Evolutionary conservation across 1,140 invertebrate species (phyloP), one percentile per base, ranked within the genome.

Genomic region (Stegodyphus dumicola): DNA sequence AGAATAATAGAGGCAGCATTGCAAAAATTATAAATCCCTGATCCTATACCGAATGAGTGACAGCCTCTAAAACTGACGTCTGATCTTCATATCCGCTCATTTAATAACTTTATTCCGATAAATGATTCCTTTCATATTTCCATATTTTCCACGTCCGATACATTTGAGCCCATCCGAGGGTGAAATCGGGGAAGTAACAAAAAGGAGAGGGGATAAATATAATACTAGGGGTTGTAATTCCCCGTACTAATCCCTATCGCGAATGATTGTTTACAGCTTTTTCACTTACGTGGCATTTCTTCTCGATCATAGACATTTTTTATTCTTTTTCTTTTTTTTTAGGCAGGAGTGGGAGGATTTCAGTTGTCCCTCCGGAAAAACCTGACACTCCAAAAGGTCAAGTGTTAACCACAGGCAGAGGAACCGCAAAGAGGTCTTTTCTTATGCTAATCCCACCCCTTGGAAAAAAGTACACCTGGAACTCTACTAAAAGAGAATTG

Each of bases 61-160:
- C 56, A 60, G 56, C 56, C 9, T 60, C 56, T 10, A 60, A 60
- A 15, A 60, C 9, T 60, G 33, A 33, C 33, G 33, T 33, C 33
- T 33, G 33, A 10, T 60, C 77, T 79, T 69, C 65, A 69, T 79
- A 69, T 69, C 53, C 51, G 52, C 49, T 18, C 53, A 60, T 80
- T 80, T 80, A 80, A 80, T 80, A 80, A 71, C 78, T 80, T 80
- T 80, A 80, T 80, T 80, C 78, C 78, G 78, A 80, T 71, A 80
- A 80, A 80, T 80, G 78, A 73, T 5, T 80, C 78, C 33, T 71
- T 80, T 80, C 69, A 80, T 73, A 80, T 53, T 80, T 80, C 78
- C 78, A 73, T 64, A 79, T 67, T 79, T 79, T 69, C n/a, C 48
- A 56, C 60, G 48, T 60, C 53, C 10, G n/a, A 75, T 60, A 11